Conservation (phyloP, 2,888 invertebrate genomes). For the Eubasilissa splendida region DNA sequence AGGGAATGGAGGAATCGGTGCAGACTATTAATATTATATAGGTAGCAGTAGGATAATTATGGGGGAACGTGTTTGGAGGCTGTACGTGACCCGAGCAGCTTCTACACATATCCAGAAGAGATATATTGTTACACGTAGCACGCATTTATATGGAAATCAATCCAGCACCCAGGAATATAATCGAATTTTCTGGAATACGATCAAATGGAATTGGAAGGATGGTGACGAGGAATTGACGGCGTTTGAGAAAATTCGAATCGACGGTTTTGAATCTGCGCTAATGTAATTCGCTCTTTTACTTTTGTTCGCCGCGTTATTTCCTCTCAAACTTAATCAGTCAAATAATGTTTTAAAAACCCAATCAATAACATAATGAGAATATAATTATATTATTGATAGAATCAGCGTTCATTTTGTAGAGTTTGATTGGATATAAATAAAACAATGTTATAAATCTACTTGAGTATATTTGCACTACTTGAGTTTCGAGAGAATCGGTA, state of each 20-base stretch:
- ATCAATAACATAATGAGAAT: too few species aligned
- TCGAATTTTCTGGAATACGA: constrained; percentile 26
- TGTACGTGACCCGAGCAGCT: constrained; percentile 26
- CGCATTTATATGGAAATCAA: constrained; percentile 41
- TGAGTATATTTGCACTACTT: too few species aligned
- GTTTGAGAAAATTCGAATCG: not conserved
- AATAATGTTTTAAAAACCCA: too few species aligned
- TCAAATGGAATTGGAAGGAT: constrained; percentile 10
- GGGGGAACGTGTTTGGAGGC: constrained; percentile 28
- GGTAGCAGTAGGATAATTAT: constrained; percentile 38
- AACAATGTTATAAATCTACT: too few species aligned
- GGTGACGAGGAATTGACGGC: constrained; percentile 27
- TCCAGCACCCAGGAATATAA: constrained; percentile 17
- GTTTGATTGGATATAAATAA: too few species aligned
- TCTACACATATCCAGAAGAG: constrained; percentile 8
- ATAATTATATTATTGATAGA: too few species aligned
- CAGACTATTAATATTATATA: constrained; percentile 33
- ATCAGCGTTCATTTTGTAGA: too few species aligned
- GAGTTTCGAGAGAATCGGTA: too few species aligned
- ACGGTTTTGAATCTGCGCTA: not conserved
- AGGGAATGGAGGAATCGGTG: not conserved
- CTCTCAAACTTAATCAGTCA: too few species aligned
- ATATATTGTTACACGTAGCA: constrained; percentile 39
- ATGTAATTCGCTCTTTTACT: constrained; percentile 17
- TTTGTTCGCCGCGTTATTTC: not conserved